Conservation (phyloP, 30 jellyfish, hydroid and myxozoan species). For the Catostylus mosaicus region DNA sequence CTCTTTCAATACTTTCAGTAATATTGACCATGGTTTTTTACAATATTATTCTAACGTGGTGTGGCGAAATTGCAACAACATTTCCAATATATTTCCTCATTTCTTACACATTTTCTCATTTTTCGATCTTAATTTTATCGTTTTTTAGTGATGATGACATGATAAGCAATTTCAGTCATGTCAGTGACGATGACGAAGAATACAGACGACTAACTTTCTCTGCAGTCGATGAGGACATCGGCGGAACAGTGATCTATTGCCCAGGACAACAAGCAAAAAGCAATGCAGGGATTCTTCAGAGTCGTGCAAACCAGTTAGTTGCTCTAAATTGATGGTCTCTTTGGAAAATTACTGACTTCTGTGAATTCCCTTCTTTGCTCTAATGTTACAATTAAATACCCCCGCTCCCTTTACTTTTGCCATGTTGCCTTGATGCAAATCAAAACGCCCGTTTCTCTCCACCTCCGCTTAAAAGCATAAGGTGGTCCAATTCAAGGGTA, state of each 20-base stretch:
- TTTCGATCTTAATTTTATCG: neutral
- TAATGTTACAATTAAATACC: neutral
- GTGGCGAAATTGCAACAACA: too few relatives aligned
- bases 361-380: neutral
- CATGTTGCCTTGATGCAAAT: neutral
- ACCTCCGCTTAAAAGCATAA: too few relatives aligned
- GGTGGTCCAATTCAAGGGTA: too few relatives aligned
- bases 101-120: too few relatives aligned
- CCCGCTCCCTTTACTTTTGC: neutral
- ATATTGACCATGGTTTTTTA: too few relatives aligned
- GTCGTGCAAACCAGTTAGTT: slow-evolving; percentile 59
- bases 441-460: too few relatives aligned
- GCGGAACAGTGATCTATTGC: slow-evolving; percentile 47
- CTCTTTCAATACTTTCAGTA: too few relatives aligned
- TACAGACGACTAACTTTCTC: slow-evolving; percentile 33
- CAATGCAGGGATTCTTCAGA: slow-evolving; percentile 36
- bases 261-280: slow-evolving; percentile 49
- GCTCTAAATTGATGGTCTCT: too few relatives aligned
- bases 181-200: slow-evolving; percentile 68
- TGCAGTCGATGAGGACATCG: slow-evolving; percentile 6
- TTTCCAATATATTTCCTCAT: neutral
- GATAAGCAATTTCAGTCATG: slow-evolving; percentile 79
- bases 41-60: too few relatives aligned
- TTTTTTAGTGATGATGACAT: slow-evolving; percentile 70
- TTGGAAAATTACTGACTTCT: too few relatives aligned